These are phyloP conservation scores for Pitta sordida DNA, from an alignment of 2,113 vertebrate genomes.

Conservation along the genomic window DNA sequence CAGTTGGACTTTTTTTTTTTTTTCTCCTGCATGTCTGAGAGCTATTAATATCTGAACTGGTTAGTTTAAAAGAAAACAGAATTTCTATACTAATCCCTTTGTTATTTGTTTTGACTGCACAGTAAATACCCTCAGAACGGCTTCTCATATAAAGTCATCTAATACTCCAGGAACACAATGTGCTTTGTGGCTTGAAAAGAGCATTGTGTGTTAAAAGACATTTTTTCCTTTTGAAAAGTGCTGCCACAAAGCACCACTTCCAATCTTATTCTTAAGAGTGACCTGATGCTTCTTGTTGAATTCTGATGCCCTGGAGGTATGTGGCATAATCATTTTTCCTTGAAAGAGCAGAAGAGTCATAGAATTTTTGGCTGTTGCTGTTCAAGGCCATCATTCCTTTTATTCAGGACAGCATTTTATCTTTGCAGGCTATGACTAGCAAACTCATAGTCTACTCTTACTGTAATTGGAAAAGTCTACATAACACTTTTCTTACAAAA, in stretches of 20 bases:
- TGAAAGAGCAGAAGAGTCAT: background rate
- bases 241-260: background rate
- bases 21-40: background rate
- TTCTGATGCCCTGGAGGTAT: background rate
- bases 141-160: background rate
- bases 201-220: background rate
- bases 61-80: background rate
- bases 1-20: background rate
- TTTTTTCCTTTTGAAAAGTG: background rate
- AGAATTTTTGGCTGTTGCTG: background rate
- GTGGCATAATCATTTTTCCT: background rate
- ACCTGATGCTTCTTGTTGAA: background rate
- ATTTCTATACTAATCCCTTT: background rate
- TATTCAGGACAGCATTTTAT: background rate
- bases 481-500: background rate
- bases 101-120: background rate
- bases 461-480: background rate
- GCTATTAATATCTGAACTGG: background rate
- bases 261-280: background rate
- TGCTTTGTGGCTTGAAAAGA: background rate
- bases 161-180: background rate
- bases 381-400: background rate
- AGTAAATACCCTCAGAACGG: background rate
- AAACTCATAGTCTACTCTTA: background rate
- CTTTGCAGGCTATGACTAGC: background rate